phyloP scores from a whole-genome alignment of 1,140 invertebrate species.

The Macrosteles quadrilineatus region DNA sequence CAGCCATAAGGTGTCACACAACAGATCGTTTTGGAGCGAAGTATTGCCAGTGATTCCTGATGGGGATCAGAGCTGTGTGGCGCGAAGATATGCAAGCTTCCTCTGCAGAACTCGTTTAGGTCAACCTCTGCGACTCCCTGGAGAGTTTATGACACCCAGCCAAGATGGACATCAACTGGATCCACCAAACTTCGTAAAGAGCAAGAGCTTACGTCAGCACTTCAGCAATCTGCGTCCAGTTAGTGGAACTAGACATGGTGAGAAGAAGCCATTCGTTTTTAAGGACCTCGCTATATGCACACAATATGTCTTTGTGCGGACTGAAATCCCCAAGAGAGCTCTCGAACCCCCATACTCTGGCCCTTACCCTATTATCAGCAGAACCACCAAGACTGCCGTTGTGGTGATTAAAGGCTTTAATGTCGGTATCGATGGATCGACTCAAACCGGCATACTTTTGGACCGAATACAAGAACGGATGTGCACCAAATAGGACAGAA shows the following conservation, averaged over 20 bases:
- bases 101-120: no score
- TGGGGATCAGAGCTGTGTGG: no score
- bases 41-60: no score
- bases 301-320: not conserved
- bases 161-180: no score
- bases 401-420: not conserved
- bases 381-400: not conserved
- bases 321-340: not conserved
- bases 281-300: constrained; percentile 16
- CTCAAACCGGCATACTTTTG: not conserved
- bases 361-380: constrained; percentile 6
- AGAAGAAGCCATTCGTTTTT: not conserved
- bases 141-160: no score
- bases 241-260: constrained; percentile 3
- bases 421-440: not conserved
- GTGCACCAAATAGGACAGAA: no score
- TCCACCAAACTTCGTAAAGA: no score
- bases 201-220: not conserved
- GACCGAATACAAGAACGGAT: no score
- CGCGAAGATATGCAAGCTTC: no score
- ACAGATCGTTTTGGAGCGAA: no score
- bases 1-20: no score
- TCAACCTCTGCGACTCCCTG: no score
- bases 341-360: not conserved
- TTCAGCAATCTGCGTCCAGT: not conserved